These are phyloP conservation scores for Gasterosteus nipponicus DNA, from an alignment of 2,113 vertebrate species.

Conservation along the genomic window DNA sequence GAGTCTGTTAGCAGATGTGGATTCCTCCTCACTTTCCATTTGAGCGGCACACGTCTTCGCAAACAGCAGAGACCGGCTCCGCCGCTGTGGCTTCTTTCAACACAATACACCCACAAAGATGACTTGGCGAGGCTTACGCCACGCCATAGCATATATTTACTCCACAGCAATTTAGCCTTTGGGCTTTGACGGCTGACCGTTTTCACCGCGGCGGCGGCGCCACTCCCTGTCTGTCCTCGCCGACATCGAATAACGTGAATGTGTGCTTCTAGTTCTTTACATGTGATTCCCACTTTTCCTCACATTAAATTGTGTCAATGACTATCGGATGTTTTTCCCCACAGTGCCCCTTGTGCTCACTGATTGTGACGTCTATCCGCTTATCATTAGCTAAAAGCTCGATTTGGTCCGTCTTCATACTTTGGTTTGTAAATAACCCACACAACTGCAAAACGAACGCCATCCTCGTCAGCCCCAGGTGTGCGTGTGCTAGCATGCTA, in stretches of 20 bases:
- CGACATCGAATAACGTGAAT: conserved; percentile 22
- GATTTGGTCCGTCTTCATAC: not conserved
- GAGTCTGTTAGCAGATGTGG: conserved; percentile 57
- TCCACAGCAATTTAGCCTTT: conserved; percentile 69
- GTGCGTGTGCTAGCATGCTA: not conserved
- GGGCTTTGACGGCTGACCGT: conserved; percentile 74
- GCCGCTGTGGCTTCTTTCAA: conserved; percentile 58
- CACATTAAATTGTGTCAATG: not conserved
- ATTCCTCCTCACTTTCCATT: conserved; percentile 68
- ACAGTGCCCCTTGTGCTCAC: not conserved
- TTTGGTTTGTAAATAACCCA: not conserved
- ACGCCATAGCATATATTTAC: conserved; percentile 73
- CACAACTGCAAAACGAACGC: not conserved
- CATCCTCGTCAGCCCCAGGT: not conserved
- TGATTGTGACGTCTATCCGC: not conserved
- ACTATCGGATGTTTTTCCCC: not conserved
- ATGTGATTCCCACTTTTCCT: not conserved
- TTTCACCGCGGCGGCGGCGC: conserved; percentile 69
- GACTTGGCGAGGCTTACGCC: conserved; percentile 61
- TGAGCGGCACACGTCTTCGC: conserved; percentile 52
- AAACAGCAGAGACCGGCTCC: conserved; percentile 49
- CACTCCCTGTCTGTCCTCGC: conserved; percentile 71
- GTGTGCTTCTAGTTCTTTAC: not conserved
- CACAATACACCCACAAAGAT: conserved; percentile 72
- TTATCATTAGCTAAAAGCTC: not conserved